phyloP scores from a whole-genome alignment of 2,888 invertebrate species.

The Drosophila lutescens region DNA sequence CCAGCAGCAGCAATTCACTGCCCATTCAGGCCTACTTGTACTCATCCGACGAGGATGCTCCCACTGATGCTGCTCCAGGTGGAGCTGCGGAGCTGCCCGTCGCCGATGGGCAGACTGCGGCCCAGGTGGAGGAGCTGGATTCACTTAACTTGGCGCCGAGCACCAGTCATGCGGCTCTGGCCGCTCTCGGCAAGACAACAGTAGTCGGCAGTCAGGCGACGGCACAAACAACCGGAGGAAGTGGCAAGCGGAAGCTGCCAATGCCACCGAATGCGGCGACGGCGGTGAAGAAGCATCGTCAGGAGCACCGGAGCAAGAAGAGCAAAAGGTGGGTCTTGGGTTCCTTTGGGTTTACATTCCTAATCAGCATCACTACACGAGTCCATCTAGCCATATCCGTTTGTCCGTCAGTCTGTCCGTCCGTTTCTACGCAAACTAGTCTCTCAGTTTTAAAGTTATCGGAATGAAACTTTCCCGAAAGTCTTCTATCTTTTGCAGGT shows the following conservation, averaged over 20 bases:
- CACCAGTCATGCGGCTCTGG: conserved; percentile 37
- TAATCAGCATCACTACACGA: no score
- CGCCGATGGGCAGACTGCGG: conserved; percentile 73
- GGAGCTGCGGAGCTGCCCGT: background rate
- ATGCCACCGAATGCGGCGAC: conserved; percentile 25
- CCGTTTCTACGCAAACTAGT: no score
- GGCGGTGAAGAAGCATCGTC: conserved; percentile 52
- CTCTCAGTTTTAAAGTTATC: no score
- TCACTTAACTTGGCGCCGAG: conserved; percentile 55
- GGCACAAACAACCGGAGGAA: background rate
- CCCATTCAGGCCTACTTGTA: conserved; percentile 64
- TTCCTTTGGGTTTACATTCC: no score
- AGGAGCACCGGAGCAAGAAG: conserved; percentile 32
- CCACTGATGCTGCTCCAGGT: background rate
- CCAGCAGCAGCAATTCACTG: conserved; percentile 38
- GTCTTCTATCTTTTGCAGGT: no score
- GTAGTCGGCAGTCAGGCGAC: background rate
- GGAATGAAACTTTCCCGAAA: no score
- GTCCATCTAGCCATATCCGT: no score
- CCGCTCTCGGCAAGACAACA: conserved; percentile 13
- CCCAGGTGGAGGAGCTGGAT: conserved; percentile 79
- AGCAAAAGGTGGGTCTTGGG: conserved; percentile 1
- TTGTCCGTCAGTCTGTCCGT: no score
- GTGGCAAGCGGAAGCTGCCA: conserved; percentile 53
- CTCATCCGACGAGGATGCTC: conserved; percentile 78